A percentile compares a stretch with the other conserved stretches of the same genome.
These are phyloP conservation scores for Rhopalosiphum maidis DNA, from an alignment of 1,140 invertebrate species.

Conservation along the genomic window DNA sequence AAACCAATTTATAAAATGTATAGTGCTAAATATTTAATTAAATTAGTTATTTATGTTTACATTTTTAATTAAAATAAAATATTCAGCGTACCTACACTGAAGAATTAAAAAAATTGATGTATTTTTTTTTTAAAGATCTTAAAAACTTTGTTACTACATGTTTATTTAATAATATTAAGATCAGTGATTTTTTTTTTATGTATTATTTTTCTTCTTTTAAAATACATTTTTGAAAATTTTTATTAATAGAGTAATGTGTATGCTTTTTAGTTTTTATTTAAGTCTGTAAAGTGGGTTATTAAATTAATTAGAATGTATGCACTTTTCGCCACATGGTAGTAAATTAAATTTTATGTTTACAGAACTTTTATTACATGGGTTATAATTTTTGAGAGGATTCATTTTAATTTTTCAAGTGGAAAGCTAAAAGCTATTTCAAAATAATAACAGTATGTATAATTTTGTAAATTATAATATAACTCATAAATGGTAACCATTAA, in stretches of 20 bases:
- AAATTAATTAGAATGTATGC: not conserved
- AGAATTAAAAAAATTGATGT: not conserved
- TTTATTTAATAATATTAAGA: not conserved
- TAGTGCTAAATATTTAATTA: not conserved
- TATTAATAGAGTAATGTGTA: not conserved
- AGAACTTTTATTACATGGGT: not conserved
- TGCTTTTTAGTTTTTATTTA: no score
- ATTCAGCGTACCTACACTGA: not conserved
- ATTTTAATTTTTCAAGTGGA: not conserved
- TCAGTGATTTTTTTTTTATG: not conserved
- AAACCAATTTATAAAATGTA: not conserved
- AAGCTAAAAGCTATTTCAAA: not conserved
- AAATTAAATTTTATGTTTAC: not conserved
- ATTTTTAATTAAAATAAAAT: not conserved
- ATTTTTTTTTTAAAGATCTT: not conserved
- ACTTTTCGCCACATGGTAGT: not conserved
- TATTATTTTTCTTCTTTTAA: not conserved
- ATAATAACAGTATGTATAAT: not conserved
- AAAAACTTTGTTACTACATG: not conserved
- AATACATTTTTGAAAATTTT: not conserved
- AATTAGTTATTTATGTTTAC: not conserved
- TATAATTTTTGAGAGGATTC: not conserved
- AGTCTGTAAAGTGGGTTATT: not conserved
- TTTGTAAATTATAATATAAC: not conserved
- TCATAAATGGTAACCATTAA: not conserved